Evolutionary conservation across 2,888 invertebrate genomes (phyloP).

Genomic region (Chymomyza procnemis): DNA sequence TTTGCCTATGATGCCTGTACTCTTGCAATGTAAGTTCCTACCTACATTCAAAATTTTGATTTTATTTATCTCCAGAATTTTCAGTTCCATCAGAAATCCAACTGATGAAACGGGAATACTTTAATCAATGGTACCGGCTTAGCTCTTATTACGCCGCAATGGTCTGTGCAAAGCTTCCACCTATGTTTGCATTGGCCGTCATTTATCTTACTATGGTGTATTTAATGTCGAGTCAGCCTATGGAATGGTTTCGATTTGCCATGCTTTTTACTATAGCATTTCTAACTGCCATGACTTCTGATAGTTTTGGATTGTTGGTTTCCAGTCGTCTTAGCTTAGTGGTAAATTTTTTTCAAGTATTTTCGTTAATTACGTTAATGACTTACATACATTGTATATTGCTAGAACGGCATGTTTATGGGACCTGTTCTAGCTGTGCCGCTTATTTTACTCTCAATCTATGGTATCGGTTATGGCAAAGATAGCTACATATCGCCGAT

Average conservation of each 20-base stretch:
- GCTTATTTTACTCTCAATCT: constrained; percentile 90
- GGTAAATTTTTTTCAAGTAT: constrained; percentile 80
- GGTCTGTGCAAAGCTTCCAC: constrained; percentile 84
- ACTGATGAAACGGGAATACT: constrained; percentile 87
- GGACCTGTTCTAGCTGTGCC: constrained; percentile 93
- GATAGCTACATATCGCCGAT: constrained; percentile 84
- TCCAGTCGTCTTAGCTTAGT: constrained; percentile 87
- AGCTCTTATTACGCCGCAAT: constrained; percentile 88
- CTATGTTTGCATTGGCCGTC: constrained; percentile 84
- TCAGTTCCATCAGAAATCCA: constrained; percentile 89
- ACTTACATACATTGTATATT: not conserved
- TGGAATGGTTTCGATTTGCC: constrained; percentile 83
- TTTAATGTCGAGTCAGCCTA: constrained; percentile 86
- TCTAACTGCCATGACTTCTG: constrained; percentile 86
- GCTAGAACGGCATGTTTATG: constrained; percentile 91
- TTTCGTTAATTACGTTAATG: too few species aligned
- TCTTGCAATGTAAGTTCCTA: constrained; percentile 86
- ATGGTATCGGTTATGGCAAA: constrained; percentile 91
- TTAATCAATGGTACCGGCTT: constrained; percentile 90
- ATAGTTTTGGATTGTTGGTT: constrained; percentile 87
- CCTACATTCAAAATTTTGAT: not conserved
- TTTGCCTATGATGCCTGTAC: constrained; percentile 89
- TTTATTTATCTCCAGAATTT: constrained; percentile 41
- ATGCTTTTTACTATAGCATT: constrained; percentile 86
- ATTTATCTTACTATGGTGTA: constrained; percentile 86